Conservation (phyloP, 2,888 invertebrate genomes). For the Troilus luridus region DNA sequence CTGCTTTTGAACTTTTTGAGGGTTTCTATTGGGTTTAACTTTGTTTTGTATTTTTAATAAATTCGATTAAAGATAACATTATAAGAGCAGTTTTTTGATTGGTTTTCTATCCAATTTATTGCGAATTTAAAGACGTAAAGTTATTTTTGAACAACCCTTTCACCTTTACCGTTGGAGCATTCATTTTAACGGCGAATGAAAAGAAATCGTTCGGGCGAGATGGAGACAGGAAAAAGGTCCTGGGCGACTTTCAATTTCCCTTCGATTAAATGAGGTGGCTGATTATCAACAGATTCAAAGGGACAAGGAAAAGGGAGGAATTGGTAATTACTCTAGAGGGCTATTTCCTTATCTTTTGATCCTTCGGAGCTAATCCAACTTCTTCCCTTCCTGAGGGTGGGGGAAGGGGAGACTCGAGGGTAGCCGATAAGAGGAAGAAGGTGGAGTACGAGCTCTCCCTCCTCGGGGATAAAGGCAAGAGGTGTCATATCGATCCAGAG, state of each 20-base stretch:
- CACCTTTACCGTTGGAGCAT: not conserved
- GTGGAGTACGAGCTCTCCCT: conserved; percentile 12
- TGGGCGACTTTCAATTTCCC: conserved; percentile 9
- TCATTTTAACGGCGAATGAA: not conserved
- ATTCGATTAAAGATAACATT: too few relatives aligned
- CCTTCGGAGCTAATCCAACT: conserved; percentile 19
- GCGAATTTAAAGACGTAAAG: too few relatives aligned
- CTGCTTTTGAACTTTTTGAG: too few relatives aligned
- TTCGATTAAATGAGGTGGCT: conserved; percentile 30
- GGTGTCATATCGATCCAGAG: conserved; percentile 34
- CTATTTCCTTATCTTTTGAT: conserved; percentile 49
- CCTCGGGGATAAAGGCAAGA: conserved; percentile 29
- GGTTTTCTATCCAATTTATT: too few relatives aligned
- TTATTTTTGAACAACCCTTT: not conserved
- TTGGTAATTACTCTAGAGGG: conserved; percentile 26
- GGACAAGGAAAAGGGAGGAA: conserved; percentile 4
- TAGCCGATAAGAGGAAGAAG: conserved; percentile 6
- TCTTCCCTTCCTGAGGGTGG: not conserved
- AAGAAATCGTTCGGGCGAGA: not conserved
- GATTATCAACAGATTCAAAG: not conserved
- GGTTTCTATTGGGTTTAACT: too few relatives aligned
- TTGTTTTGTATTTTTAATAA: too few relatives aligned
- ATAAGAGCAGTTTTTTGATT: too few relatives aligned
- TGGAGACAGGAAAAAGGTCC: not conserved
- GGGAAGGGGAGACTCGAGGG: not conserved